Conservation (phyloP, 2,113 vertebrate species). For the Daphoenositta chrysoptera region DNA sequence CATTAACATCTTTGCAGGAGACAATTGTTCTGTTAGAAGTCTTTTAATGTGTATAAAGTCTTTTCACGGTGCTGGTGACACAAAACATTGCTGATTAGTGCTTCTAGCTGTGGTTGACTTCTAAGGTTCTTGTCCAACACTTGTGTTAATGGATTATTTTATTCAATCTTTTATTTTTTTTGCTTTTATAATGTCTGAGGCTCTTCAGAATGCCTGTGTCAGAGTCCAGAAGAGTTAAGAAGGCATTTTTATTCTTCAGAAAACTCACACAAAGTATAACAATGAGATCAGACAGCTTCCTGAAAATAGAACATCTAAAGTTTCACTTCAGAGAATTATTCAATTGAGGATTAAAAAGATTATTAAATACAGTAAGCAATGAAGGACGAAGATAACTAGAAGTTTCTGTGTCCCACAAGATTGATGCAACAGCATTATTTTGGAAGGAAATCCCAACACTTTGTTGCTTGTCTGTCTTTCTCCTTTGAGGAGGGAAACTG, state of each 20-base stretch:
- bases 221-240: background rate
- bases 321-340: background rate
- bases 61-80: background rate
- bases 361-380: background rate
- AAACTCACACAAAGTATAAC: background rate
- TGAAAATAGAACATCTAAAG: background rate
- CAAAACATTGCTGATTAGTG: constrained; percentile 25
- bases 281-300: background rate
- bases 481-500: background rate
- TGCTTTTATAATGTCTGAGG: background rate
- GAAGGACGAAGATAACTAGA: background rate
- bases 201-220: background rate
- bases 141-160: background rate
- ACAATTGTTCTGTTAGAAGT: background rate
- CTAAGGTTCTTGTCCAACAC: background rate
- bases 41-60: background rate
- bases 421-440: background rate
- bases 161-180: background rate
- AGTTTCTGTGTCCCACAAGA: background rate
- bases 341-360: background rate
- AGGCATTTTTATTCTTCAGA: background rate
- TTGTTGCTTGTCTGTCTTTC: background rate
- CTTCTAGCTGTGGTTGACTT: constrained; percentile 23
- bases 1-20: background rate
- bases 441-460: background rate